Percentiles rank a stretch among this genome's conserved stretches.
Evolutionary conservation across 2,113 vertebrate genomes (phyloP).

Genomic region (Bufo bufo): DNA sequence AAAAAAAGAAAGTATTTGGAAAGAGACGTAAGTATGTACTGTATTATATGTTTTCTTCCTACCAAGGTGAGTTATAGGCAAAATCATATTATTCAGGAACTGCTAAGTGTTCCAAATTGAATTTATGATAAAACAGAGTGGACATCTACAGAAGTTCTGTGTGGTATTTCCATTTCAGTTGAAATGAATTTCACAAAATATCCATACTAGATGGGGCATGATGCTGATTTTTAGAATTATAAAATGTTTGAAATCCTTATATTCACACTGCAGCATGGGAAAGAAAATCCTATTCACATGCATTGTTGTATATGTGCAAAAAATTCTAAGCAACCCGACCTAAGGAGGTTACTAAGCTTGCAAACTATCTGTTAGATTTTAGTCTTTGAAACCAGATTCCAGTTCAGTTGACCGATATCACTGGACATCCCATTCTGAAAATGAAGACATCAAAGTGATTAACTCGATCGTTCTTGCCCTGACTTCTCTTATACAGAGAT

Average conservation of each 20-base stretch:
- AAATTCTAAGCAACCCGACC: not conserved
- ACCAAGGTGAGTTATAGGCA: not conserved
- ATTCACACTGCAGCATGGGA: not conserved
- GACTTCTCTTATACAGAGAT: no score
- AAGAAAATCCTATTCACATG: not conserved
- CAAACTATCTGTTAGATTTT: no score
- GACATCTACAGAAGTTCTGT: not conserved
- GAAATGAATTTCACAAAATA: not conserved
- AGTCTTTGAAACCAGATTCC: no score
- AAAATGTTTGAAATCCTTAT: not conserved
- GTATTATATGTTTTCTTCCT: not conserved
- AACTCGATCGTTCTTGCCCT: no score
- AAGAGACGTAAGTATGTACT: conserved; percentile 27
- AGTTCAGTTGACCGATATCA: no score
- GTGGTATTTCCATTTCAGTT: not conserved
- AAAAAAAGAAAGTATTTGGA: conserved; percentile 23
- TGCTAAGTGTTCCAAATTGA: not conserved
- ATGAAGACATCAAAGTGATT: no score
- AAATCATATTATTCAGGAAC: not conserved
- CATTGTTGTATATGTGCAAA: not conserved
- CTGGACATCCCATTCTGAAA: no score
- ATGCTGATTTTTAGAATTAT: no score
- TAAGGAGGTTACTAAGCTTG: not conserved
- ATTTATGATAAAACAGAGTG: not conserved
- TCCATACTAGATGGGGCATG: no score